These are phyloP conservation scores for Armadillidium nasatum DNA, from an alignment of 1,140 invertebrate species.

Conservation along the genomic window DNA sequence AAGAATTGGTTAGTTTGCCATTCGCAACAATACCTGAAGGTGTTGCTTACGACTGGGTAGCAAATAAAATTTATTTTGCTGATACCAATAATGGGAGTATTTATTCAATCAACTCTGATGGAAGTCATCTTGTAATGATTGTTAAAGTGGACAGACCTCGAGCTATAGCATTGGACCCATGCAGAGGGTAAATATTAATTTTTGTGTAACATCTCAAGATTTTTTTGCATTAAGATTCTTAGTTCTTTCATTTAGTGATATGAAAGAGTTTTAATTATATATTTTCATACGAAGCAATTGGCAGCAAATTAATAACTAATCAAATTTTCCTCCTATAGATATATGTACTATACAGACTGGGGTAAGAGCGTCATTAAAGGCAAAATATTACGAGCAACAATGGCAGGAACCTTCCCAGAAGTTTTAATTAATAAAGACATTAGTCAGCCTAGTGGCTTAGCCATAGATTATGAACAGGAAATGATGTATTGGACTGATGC, in stretches of 20 bases:
- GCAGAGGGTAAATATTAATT: constrained; percentile 65
- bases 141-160: constrained; percentile 84
- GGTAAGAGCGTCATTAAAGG: constrained; percentile 85
- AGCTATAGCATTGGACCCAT: constrained; percentile 94
- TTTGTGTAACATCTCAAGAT: constrained; percentile 42
- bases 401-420: constrained; percentile 89
- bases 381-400: constrained; percentile 90
- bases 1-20: constrained; percentile 18
- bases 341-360: constrained; percentile 47
- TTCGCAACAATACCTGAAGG: constrained; percentile 66
- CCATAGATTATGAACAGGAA: constrained; percentile 91
- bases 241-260: background rate
- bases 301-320: background rate
- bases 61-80: constrained; percentile 95
- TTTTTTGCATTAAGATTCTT: background rate
- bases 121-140: constrained; percentile 85
- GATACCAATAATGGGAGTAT: constrained; percentile 91
- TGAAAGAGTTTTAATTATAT: no score
- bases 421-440: constrained; percentile 85
- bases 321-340: constrained; percentile 21
- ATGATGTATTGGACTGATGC: constrained; percentile 98
- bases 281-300: background rate
- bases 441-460: constrained; percentile 90
- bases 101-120: constrained; percentile 89
- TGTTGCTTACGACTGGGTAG: constrained; percentile 94